These are phyloP conservation scores for Helostoma temminkii DNA, from an alignment of 2,797 vertebrate species.

Conservation along the genomic window DNA sequence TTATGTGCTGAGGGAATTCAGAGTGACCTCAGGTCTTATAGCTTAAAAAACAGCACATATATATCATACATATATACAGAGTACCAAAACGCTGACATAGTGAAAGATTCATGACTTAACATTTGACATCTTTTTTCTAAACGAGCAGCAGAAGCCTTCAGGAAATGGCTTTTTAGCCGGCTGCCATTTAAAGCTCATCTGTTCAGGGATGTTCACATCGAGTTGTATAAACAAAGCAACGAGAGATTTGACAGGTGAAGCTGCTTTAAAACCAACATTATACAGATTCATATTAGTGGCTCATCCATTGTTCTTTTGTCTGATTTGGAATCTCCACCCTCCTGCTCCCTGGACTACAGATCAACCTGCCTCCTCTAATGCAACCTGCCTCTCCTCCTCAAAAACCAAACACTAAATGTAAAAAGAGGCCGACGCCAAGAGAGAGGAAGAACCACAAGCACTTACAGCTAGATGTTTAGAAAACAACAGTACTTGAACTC, in stretches of 20 bases:
- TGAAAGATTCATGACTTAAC: conserved; percentile 12
- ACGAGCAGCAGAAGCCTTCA: conserved; percentile 11
- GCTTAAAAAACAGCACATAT: not conserved
- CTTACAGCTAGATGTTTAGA: not conserved
- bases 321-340: not conserved
- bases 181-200: too few relatives aligned
- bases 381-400: not conserved
- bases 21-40: not conserved
- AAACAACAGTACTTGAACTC: not conserved
- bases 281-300: too few relatives aligned
- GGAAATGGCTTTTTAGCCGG: conserved; percentile 9
- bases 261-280: not conserved
- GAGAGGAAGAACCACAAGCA: not conserved
- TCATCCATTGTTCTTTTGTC: not conserved
- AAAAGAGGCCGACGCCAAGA: not conserved
- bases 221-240: not conserved
- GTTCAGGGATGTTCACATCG: not conserved
- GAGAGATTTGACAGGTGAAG: too few relatives aligned
- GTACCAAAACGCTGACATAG: not conserved
- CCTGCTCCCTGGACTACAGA: not conserved
- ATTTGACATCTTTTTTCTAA: conserved; percentile 27
- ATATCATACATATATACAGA: not conserved
- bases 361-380: not conserved
- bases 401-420: not conserved
- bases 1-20: not conserved